Conservation (phyloP, 2,797 vertebrate species). For the Enteromius afrohamiltoni region DNA sequence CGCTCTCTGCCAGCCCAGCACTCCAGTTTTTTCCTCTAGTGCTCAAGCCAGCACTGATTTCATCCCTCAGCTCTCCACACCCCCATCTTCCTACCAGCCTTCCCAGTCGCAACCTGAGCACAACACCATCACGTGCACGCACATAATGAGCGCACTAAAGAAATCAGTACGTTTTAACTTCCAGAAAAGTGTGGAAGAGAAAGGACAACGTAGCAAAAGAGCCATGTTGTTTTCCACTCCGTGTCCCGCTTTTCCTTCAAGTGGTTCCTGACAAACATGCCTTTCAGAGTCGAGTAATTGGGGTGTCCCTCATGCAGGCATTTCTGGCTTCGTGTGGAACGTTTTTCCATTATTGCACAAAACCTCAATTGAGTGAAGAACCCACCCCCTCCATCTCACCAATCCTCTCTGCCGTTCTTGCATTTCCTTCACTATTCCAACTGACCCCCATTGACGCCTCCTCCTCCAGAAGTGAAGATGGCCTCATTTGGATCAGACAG, state of each 20-base stretch:
- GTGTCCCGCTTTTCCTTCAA: slow-evolving; percentile 45
- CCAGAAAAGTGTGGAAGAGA: not conserved
- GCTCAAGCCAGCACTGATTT: slow-evolving; percentile 7
- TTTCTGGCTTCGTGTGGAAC: slow-evolving; percentile 22
- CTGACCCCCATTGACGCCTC: not conserved
- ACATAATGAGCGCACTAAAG: not conserved
- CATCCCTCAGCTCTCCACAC: not conserved
- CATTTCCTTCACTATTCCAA: slow-evolving; percentile 23
- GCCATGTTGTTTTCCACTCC: slow-evolving; percentile 35
- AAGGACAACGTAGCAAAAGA: not conserved
- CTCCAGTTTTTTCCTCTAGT: not conserved
- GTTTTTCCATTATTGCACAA: slow-evolving; percentile 80
- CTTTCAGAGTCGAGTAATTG: slow-evolving; percentile 56
- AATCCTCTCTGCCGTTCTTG: slow-evolving; percentile 6
- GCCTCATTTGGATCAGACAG: not conserved
- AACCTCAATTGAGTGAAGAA: slow-evolving; percentile 80
- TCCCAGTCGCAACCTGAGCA: not conserved
- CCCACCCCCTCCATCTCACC: slow-evolving; percentile 55
- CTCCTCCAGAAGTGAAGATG: slow-evolving; percentile 17
- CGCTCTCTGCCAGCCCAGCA: not conserved
- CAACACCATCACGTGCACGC: not conserved
- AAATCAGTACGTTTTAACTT: not conserved
- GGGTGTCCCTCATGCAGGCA: slow-evolving; percentile 21
- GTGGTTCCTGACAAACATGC: slow-evolving; percentile 61
- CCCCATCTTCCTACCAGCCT: not conserved